Evolutionary conservation across 2,888 invertebrate species (phyloP), one percentile per base, ranked within the genome.

Genomic region (Megamerina dolium): DNA sequence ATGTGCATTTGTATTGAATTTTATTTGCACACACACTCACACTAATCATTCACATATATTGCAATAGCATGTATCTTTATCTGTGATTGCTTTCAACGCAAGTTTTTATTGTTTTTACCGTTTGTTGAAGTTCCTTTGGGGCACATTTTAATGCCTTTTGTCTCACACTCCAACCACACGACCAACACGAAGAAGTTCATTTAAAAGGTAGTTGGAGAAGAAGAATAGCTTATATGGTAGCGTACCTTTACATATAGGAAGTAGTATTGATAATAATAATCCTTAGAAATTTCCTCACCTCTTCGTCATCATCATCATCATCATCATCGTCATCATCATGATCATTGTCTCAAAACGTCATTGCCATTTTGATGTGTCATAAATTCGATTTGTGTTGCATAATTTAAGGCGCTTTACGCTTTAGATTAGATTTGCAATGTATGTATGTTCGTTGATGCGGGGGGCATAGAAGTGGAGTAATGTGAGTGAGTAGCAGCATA

Each of bases 291-390:
- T n/a, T n/a, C n/a, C n/a, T n/a, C n/a, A n/a, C n/a, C n/a, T n/a
- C n/a, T n/a, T n/a, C n/a, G n/a, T n/a, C n/a, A n/a, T n/a, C n/a
- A n/a, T n/a, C n/a, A n/a, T n/a, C n/a, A n/a, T n/a, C n/a, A n/a
- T n/a, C n/a, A n/a, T n/a, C n/a, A n/a, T n/a, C n/a, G n/a, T n/a
- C n/a, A n/a, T n/a, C n/a, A n/a, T n/a, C n/a, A n/a, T n/a, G n/a
- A n/a, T n/a, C n/a, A n/a, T n/a, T n/a, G n/a, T n/a, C n/a, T n/a
- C n/a, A n/a, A n/a, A n/a, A n/a, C n/a, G n/a, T n/a, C n/a, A n/a
- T n/a, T 37, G 23, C 34, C 21, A 29, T 48, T 51, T 53, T 55
- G 52, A 51, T 55, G 53, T 53, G 55, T 53, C 55, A 51, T 55
- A 55, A 55, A 55, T 51, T 53, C 47, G 49, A 51, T 51, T 48